A percentile compares a stretch with the other conserved stretches of the same genome.
Evolutionary conservation across 1,140 invertebrate genomes (phyloP).

Genomic region (Drosophila santomea): DNA sequence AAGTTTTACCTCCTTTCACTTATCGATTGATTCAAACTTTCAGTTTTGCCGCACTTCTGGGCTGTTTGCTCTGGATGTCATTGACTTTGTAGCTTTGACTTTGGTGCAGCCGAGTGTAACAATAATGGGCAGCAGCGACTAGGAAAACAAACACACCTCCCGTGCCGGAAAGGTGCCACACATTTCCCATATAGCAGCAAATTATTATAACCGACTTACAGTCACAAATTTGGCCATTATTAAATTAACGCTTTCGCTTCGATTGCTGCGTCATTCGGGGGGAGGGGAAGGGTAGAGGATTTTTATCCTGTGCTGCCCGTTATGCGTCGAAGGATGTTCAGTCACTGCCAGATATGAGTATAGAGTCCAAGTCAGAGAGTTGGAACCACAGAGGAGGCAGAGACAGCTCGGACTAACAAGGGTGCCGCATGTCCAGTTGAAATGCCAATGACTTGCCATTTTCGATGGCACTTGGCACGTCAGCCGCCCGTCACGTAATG

Average conservation of each 20-base stretch:
- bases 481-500: conserved; percentile 63
- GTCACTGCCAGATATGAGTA: conserved; percentile 14
- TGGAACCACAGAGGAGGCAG: conserved; percentile 39
- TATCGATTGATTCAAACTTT: conserved; percentile 71
- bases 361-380: conserved; percentile 8
- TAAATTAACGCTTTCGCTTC: conserved; percentile 71
- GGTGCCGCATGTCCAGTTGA: conserved; percentile 82
- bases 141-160: conserved; percentile 52
- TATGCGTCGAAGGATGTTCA: conserved; percentile 81
- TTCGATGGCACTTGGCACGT: conserved; percentile 78
- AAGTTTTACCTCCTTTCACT: conserved; percentile 17
- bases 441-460: conserved; percentile 82
- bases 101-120: conserved; percentile 74
- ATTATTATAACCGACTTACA: conserved; percentile 46
- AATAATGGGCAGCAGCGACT: conserved; percentile 45
- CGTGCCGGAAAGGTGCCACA: conserved; percentile 27
- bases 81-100: conserved; percentile 79
- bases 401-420: conserved; percentile 71
- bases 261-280: conserved; percentile 63
- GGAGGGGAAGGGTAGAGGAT: conserved; percentile 12
- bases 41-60: conserved; percentile 39
- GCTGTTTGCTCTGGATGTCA: conserved; percentile 64
- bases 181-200: conserved; percentile 63
- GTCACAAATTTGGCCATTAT: conserved; percentile 65
- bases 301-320: conserved; percentile 57